Evolutionary conservation across 2,888 invertebrate genomes (phyloP).

Genomic region (Alviniconcha strummeri): DNA sequence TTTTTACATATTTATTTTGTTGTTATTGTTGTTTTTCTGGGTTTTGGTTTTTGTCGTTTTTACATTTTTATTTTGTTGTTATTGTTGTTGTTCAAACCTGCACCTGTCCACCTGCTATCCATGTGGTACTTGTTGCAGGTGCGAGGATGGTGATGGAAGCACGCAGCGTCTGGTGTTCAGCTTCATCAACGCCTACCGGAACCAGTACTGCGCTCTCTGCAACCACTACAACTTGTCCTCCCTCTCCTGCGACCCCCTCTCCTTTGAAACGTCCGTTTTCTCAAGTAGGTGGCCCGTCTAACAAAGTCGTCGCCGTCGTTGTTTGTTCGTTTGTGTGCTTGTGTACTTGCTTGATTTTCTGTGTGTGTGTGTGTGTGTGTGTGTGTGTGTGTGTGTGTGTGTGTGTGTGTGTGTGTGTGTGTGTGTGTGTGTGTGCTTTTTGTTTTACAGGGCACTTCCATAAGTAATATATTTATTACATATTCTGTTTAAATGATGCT

Average conservation of each 20-base stretch:
- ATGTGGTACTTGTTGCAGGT: not conserved
- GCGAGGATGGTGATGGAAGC: not conserved
- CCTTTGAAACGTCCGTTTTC: not conserved
- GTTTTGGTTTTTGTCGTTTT: not conserved
- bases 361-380: not conserved
- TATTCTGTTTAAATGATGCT: too few relatives aligned
- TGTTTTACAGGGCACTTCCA: not conserved
- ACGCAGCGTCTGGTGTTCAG: not conserved
- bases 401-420: constrained; percentile 1
- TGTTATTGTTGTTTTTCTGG: not conserved
- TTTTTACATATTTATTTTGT: too few relatives aligned
- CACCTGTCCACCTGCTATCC: too few relatives aligned
- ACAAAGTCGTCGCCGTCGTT: not conserved
- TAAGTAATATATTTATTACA: not conserved
- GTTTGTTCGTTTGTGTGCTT: not conserved
- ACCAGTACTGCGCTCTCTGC: constrained; percentile 43
- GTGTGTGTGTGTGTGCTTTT: not conserved
- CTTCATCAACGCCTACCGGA: constrained; percentile 21
- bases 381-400: not conserved
- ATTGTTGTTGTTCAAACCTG: too few relatives aligned
- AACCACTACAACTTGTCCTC: constrained; percentile 24
- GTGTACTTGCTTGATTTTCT: not conserved
- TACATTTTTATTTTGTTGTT: too few relatives aligned
- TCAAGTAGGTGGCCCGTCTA: too few relatives aligned
- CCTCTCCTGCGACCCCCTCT: not conserved